Conservation (phyloP, 53 echinoderm and acorn worm species). For the Temnopleurus reevesii region DNA sequence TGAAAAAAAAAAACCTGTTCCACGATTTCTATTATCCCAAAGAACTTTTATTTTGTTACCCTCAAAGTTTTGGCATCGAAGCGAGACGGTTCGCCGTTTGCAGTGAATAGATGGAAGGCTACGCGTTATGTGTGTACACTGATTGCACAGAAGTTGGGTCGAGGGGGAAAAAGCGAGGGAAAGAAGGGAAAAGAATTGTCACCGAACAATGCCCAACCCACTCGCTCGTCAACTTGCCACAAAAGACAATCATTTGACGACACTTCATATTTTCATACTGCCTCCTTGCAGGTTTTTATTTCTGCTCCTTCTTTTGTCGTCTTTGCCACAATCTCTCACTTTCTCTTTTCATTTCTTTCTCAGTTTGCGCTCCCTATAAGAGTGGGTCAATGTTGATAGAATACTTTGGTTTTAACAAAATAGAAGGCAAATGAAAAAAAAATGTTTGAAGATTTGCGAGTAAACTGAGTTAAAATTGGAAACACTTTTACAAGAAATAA, state of each 20-base stretch:
- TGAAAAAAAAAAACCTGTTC: constrained; percentile 15
- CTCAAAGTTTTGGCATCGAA: neutral
- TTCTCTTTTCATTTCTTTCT: neutral
- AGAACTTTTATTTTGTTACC: neutral
- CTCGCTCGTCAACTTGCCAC: neutral
- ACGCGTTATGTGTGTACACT: neutral
- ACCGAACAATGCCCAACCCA: constrained; percentile 29
- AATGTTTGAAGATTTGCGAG: too few species aligned
- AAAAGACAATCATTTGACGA: constrained; percentile 3
- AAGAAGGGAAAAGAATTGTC: neutral
- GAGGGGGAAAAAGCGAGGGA: neutral
- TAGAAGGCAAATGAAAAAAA: too few species aligned
- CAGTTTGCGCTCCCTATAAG: too few species aligned
- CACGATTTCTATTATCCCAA: neutral
- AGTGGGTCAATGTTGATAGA: too few species aligned
- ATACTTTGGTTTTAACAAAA: too few species aligned
- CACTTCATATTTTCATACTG: neutral
- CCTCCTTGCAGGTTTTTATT: neutral
- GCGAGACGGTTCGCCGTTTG: neutral
- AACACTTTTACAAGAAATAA: too few species aligned
- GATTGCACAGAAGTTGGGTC: neutral
- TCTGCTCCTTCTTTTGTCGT: neutral
- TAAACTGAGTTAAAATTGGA: too few species aligned
- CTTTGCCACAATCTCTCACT: neutral
- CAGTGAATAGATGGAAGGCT: neutral